Percentiles rank a stretch among this genome's conserved stretches.
Evolutionary conservation across 2,113 vertebrate genomes (phyloP).

Genomic region (Scolopax mira): DNA sequence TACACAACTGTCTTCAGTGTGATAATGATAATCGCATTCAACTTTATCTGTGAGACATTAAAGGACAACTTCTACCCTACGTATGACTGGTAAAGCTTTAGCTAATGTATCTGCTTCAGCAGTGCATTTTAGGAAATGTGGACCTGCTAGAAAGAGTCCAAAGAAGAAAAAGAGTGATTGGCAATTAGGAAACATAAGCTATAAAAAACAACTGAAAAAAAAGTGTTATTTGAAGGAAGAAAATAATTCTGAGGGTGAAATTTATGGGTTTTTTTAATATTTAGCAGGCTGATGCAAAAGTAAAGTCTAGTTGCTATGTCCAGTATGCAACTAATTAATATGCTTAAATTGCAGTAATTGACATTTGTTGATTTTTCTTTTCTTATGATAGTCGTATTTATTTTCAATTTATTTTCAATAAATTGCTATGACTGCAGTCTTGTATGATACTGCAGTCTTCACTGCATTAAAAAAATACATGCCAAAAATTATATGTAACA

Average conservation of each 20-base stretch:
- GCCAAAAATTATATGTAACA: neutral
- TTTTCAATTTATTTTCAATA: neutral
- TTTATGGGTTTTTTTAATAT: neutral
- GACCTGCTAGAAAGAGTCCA: neutral
- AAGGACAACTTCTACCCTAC: neutral
- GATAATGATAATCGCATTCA: neutral
- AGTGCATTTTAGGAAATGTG: neutral
- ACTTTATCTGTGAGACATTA: neutral
- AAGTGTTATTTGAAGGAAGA: neutral
- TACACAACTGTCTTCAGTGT: neutral
- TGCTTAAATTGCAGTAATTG: neutral
- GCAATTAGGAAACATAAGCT: neutral
- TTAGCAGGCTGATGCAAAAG: neutral
- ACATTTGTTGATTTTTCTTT: neutral
- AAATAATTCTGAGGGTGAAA: neutral
- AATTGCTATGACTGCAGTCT: neutral
- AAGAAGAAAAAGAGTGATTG: neutral
- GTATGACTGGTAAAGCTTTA: neutral
- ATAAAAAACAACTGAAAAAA: neutral
- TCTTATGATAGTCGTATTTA: too few relatives aligned
- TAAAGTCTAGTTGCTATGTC: neutral
- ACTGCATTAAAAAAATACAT: neutral
- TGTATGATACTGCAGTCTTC: neutral
- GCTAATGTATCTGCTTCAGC: neutral
- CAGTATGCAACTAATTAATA: neutral